These are phyloP conservation scores for Microctenopoma steveboyesi DNA, from an alignment of 2,797 vertebrate species.

Conservation along the genomic window DNA sequence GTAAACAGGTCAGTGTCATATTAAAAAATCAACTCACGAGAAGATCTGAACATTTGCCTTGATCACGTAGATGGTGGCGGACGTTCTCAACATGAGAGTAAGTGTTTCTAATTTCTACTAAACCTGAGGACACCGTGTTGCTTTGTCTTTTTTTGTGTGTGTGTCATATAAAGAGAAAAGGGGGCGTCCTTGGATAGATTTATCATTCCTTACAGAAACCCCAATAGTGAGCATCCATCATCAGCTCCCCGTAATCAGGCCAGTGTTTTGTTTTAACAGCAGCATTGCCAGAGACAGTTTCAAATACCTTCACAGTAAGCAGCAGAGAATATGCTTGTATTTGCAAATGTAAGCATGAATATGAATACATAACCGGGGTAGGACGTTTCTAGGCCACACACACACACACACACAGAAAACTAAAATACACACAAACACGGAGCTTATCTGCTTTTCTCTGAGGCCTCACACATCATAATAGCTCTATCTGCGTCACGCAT, in stretches of 20 bases:
- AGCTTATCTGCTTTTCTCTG: slow-evolving; percentile 72
- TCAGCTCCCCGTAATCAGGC: slow-evolving; percentile 39
- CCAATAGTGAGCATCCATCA: slow-evolving; percentile 44
- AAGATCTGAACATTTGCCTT: slow-evolving; percentile 47
- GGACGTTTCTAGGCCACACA: slow-evolving; percentile 71
- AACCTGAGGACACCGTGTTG: neutral
- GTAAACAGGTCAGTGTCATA: slow-evolving; percentile 30
- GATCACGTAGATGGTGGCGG: slow-evolving; percentile 25
- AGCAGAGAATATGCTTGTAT: slow-evolving; percentile 46
- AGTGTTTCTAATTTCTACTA: slow-evolving; percentile 36
- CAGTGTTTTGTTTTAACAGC: slow-evolving; percentile 37
- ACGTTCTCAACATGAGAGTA: slow-evolving; percentile 39
- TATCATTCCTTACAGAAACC: slow-evolving; percentile 18
- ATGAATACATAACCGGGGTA: slow-evolving; percentile 55
- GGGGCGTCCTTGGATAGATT: slow-evolving; percentile 2
- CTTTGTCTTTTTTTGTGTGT: slow-evolving; percentile 9
- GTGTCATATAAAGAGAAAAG: slow-evolving; percentile 17
- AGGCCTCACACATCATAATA: slow-evolving; percentile 74
- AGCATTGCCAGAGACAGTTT: slow-evolving; percentile 48
- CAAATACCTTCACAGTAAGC: slow-evolving; percentile 48
- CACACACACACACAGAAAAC: slow-evolving; percentile 50
- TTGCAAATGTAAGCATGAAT: slow-evolving; percentile 66
- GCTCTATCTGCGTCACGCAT: slow-evolving; percentile 71
- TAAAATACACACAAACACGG: slow-evolving; percentile 59
- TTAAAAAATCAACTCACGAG: slow-evolving; percentile 13